phyloP scores from a whole-genome alignment of 2,113 vertebrate genomes.

The Carettochelys insculpta region DNA sequence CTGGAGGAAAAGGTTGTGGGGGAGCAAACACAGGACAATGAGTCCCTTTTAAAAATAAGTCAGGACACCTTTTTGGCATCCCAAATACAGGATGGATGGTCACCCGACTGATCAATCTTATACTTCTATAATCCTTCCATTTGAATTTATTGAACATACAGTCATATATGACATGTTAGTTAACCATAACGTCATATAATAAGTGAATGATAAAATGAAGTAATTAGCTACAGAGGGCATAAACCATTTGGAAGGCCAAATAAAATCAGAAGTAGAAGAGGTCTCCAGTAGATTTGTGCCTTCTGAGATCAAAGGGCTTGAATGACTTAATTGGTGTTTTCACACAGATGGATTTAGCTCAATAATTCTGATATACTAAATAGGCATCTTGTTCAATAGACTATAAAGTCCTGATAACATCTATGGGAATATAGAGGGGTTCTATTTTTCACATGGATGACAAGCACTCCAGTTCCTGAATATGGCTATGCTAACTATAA shows the following conservation, averaged over 20 bases:
- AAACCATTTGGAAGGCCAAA: background rate
- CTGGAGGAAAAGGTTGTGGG: no score
- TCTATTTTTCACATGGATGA: background rate
- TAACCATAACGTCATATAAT: no score
- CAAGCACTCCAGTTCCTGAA: background rate
- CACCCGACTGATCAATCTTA: no score
- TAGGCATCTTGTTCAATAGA: background rate
- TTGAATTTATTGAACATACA: no score
- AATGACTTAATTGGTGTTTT: background rate
- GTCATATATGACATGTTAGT: no score
- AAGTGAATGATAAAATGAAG: no score
- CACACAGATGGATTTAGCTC: background rate
- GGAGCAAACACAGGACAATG: no score
- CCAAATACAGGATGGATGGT: no score
- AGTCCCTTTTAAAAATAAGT: no score
- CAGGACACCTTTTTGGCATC: no score
- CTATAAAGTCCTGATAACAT: background rate
- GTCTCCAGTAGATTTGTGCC: background rate
- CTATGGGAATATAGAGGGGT: background rate
- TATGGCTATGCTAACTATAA: background rate
- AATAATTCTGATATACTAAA: background rate
- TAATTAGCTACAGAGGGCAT: background rate
- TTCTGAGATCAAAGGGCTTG: background rate
- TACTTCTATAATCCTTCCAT: no score
- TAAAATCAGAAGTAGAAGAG: background rate